Percentiles rank a stretch among this genome's conserved stretches.
These are phyloP conservation scores for Pyrrhosoma nymphula DNA, from an alignment of 2,888 invertebrate genomes.

Conservation along the genomic window DNA sequence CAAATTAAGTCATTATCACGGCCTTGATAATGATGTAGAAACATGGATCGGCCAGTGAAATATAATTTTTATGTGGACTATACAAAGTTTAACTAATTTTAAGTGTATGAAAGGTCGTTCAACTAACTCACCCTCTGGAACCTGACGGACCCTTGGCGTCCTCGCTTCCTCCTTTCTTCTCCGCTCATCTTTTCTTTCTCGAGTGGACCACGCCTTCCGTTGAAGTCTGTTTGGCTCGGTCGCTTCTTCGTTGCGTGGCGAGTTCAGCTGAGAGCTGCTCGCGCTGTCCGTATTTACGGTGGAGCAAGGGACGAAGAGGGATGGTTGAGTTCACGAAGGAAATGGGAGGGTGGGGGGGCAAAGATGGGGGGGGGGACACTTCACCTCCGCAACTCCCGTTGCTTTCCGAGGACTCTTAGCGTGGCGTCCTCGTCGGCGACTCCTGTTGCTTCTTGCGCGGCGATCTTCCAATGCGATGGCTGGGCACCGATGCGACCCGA, in stretches of 20 bases:
- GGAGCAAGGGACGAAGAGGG: background rate
- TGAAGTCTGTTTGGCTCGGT: background rate
- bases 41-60: no score
- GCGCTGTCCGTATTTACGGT: background rate
- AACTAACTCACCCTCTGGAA: slow-evolving; percentile 38
- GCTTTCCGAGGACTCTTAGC: background rate
- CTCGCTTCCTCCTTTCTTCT: slow-evolving; percentile 26
- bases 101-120: no score
- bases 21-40: no score
- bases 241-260: background rate
- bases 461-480: slow-evolving; percentile 48
- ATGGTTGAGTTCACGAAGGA: background rate
- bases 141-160: slow-evolving; percentile 39
- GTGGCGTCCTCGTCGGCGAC: background rate
- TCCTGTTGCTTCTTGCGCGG: slow-evolving; percentile 52
- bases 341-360: no score
- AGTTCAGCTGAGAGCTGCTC: background rate
- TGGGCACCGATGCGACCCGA: slow-evolving; percentile 29
- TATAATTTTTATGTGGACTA: no score
- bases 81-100: no score
- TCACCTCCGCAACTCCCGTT: background rate
- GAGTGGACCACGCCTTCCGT: background rate
- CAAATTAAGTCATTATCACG: no score
- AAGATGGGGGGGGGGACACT: background rate
- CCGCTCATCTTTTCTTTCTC: slow-evolving; percentile 7